Percentiles rank a stretch among this genome's conserved stretches.
phyloP scores from a whole-genome alignment of 2,888 invertebrate species.

The Ryuthela nishihirai region DNA sequence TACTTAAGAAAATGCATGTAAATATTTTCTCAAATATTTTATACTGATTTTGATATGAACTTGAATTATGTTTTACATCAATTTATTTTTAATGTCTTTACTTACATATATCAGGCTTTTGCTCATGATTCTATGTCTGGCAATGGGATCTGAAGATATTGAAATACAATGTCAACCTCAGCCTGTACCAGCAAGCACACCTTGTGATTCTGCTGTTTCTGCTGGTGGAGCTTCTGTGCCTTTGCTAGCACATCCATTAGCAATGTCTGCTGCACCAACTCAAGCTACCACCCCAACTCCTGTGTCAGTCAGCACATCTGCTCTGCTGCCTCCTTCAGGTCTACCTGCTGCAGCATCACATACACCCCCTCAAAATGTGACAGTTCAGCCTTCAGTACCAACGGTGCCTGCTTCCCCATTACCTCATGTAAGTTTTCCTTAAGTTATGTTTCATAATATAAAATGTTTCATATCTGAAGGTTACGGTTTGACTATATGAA shows the following conservation, averaged over 20 bases:
- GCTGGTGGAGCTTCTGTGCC: slow-evolving; percentile 32
- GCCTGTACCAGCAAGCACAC: slow-evolving; percentile 23
- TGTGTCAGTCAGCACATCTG: slow-evolving; percentile 19
- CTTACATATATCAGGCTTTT: too few relatives aligned
- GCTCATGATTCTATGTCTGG: too few relatives aligned
- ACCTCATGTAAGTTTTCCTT: slow-evolving; percentile 23
- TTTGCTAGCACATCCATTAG: slow-evolving; percentile 11
- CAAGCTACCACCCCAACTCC: slow-evolving; percentile 16
- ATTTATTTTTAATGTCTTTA: too few relatives aligned
- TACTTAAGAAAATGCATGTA: too few relatives aligned
- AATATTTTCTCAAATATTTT: too few relatives aligned
- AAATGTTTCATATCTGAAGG: too few relatives aligned
- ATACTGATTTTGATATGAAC: too few relatives aligned
- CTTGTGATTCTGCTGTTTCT: slow-evolving; percentile 27
- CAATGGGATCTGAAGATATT: slow-evolving; percentile 34
- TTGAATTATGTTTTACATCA: too few relatives aligned
- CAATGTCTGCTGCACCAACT: slow-evolving; percentile 22
- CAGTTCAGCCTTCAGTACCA: slow-evolving; percentile 33
- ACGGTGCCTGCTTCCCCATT: slow-evolving; percentile 30
- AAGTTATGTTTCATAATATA: too few relatives aligned
- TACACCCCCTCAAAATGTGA: slow-evolving; percentile 33
- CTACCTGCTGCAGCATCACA: slow-evolving; percentile 30
- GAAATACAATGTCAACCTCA: slow-evolving; percentile 33
- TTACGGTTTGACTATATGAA: too few relatives aligned
- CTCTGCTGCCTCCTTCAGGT: too few relatives aligned